A percentile compares a stretch with the other conserved stretches of the same genome.
These are phyloP conservation scores for Hemaris fuciformis DNA, from an alignment of 2,888 invertebrate species.

Conservation along the genomic window DNA sequence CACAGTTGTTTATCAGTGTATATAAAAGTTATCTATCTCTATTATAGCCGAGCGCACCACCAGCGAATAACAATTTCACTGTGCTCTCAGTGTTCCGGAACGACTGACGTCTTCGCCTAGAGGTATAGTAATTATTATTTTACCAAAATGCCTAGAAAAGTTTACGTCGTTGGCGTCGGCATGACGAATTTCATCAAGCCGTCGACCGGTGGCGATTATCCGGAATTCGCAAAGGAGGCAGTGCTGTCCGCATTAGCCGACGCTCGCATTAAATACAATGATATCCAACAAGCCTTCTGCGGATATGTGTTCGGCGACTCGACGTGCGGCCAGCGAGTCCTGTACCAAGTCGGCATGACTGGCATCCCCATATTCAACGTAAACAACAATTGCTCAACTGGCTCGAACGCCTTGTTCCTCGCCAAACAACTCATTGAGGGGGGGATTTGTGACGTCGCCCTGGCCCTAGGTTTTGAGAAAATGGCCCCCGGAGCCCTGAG, in stretches of 20 bases:
- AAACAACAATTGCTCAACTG: constrained; percentile 99
- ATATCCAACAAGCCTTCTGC: constrained; percentile 93
- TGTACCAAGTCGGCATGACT: constrained; percentile 97
- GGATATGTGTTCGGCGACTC: constrained; percentile 98
- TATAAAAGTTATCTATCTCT: constrained; percentile 6
- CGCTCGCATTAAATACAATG: constrained; percentile 87
- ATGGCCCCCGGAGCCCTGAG: constrained; percentile 96
- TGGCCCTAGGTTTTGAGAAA: constrained; percentile 98
- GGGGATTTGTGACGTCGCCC: constrained; percentile 91
- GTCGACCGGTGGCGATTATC: constrained; percentile 94
- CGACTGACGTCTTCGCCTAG: constrained; percentile 42
- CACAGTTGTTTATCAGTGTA: constrained; percentile 10
- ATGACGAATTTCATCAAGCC: constrained; percentile 99
- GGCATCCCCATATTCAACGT: constrained; percentile 99
- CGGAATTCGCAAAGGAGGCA: constrained; percentile 96
- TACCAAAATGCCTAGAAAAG: constrained; percentile 79
- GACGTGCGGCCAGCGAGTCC: constrained; percentile 95
- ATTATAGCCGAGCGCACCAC: constrained; percentile 17
- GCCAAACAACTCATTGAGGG: constrained; percentile 96
- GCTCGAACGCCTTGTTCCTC: constrained; percentile 94
- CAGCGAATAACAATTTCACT: constrained; percentile 30
- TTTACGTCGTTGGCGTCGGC: constrained; percentile 96
- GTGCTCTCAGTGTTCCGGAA: constrained; percentile 42
- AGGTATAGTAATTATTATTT: constrained; percentile 49
- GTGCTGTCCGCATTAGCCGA: constrained; percentile 93